phyloP scores from a whole-genome alignment of 2,113 vertebrate species.

The Indri indri region DNA sequence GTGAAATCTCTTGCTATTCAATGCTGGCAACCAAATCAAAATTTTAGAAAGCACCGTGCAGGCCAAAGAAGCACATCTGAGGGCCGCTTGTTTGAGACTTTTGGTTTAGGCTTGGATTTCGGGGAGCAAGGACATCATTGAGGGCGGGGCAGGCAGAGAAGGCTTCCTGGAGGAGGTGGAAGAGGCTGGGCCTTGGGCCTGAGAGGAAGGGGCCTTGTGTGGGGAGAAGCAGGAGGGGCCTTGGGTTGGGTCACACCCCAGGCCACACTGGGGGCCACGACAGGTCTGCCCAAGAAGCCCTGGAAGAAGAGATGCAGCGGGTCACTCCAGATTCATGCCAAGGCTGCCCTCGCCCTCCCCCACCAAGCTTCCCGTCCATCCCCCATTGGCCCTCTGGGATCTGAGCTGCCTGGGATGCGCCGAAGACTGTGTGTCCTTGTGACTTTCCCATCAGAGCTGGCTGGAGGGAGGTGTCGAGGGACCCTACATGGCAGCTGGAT shows the following conservation, averaged over 20 bases:
- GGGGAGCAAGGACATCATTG: neutral
- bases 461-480: neutral
- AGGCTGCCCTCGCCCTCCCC: neutral
- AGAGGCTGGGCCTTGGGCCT: neutral
- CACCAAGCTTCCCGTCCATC: neutral
- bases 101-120: neutral
- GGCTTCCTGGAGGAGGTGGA: constrained; percentile 8
- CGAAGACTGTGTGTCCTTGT: neutral
- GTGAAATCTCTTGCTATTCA: neutral
- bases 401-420: neutral
- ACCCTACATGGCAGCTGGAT: rapidly evolving
- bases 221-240: neutral
- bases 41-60: neutral
- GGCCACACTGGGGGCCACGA: neutral
- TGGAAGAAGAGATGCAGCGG: neutral
- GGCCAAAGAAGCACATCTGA: neutral
- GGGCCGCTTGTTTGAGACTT: neutral
- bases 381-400: neutral
- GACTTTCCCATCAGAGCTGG: neutral
- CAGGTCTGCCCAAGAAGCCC: neutral
- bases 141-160: neutral
- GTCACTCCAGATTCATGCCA: neutral
- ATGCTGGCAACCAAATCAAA: neutral
- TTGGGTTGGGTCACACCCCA: neutral
- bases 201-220: neutral